These are phyloP conservation scores for Xestoiulus laeticollis DNA, from an alignment of 2,888 invertebrate genomes.

Conservation along the genomic window DNA sequence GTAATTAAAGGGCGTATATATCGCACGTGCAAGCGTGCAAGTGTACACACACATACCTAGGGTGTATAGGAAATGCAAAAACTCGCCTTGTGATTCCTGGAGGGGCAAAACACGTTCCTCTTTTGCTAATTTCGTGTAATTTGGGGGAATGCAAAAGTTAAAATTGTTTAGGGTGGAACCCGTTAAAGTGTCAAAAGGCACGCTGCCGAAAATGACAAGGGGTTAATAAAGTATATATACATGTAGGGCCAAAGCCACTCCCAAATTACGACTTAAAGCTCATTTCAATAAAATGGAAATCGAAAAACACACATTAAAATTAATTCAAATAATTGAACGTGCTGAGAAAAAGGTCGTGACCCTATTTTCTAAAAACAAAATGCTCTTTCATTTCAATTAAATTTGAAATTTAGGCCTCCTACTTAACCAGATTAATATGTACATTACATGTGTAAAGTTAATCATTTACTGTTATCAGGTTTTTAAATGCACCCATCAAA, in stretches of 20 bases:
- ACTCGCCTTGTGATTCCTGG: neutral
- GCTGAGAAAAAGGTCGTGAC: neutral
- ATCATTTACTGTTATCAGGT: too few species aligned
- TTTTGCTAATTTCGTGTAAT: conserved; percentile 10
- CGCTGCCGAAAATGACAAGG: neutral
- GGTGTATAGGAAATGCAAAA: neutral
- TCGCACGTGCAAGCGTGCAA: too few species aligned
- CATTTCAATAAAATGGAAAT: neutral
- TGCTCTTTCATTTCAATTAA: neutral
- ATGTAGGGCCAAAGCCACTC: neutral
- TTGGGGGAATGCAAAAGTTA: neutral
- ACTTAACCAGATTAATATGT: neutral
- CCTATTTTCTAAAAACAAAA: neutral
- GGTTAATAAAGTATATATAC: too few species aligned
- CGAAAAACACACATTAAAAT: neutral
- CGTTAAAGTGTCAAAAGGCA: conserved; percentile 23
- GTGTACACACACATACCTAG: neutral
- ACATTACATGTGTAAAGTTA: too few species aligned
- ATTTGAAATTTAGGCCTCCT: neutral
- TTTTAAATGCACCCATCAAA: too few species aligned
- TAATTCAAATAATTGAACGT: conserved; percentile 16
- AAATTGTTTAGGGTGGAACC: neutral
- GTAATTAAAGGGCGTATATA: conserved; percentile 17
- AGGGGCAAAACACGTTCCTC: conserved; percentile 12
- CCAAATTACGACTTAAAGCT: neutral